Conservation (phyloP, 2,888 invertebrate species). For the Oasisia sp. region DNA sequence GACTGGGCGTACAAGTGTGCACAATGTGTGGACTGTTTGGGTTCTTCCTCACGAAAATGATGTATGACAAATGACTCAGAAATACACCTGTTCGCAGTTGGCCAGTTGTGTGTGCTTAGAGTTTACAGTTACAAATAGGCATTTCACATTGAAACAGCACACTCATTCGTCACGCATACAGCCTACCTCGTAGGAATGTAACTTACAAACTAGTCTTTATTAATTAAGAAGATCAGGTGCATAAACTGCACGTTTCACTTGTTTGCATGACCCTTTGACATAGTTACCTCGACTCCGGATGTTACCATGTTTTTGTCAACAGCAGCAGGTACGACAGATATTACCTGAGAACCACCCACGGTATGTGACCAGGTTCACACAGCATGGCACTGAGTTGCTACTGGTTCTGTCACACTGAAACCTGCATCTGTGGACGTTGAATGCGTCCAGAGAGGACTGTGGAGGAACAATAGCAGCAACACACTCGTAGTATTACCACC, state of each 20-base stretch:
- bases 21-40: not conserved
- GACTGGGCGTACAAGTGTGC: not conserved
- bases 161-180: not conserved
- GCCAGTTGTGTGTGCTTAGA: not conserved
- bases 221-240: not conserved
- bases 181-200: not conserved
- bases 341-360: too few species aligned
- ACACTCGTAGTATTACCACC: not conserved
- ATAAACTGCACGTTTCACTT: not conserved
- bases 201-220: not conserved
- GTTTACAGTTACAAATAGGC: not conserved
- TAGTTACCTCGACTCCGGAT: not conserved
- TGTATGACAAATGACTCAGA: not conserved
- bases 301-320: not conserved
- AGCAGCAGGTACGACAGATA: not conserved
- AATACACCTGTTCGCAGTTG: not conserved
- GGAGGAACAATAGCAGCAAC: too few species aligned
- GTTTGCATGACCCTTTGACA: slow-evolving; percentile 12
- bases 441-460: too few species aligned
- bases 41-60: not conserved
- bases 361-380: too few species aligned
- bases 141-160: slow-evolving; percentile 5
- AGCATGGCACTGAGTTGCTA: too few species aligned
- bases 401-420: too few species aligned
- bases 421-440: too few species aligned